Base-by-base conservation (phyloP, 30 jellyfish, hydroid and myxozoan genomes). In the Aurelia sp. region DNA sequence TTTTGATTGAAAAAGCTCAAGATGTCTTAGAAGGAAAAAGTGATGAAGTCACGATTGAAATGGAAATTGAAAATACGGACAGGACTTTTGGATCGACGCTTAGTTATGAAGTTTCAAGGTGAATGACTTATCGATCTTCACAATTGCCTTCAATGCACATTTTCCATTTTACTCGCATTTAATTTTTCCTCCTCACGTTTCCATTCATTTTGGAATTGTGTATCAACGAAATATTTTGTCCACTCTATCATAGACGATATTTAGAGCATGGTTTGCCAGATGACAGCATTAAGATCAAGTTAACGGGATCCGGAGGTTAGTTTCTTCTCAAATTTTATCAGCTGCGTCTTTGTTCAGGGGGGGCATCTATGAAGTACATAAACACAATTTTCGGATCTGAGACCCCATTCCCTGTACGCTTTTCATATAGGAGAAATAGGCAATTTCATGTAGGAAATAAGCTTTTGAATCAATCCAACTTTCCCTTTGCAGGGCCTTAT, bases 91-190 rank as follows among this genome's bases (percentile, higher is more conserved):
- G 89, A 3, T 40, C 97, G 9, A 90, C 94, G 3, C 96, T 90
- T 69, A 90, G 97, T 85, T 76, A 90, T 47, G 88, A 83, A 67
- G 60, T 90, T 58, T 82, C 97, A 66, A 74, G 96, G 97, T 90
- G 59, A 0, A 40, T 67, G 16, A 67, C 6, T 11, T 13, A 27
- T 67, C 23, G 18, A 67, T n/a, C 1, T 5, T 67, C 23, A 67
- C 78, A 20, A 8, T 13, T 67, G 58, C 58, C 16, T 59, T 18
- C 0, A 7, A 18, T 59, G 33, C 12, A 5, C 69, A 8, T 59
- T 59, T 53, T 18, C 33, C 11, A 59, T 13, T 59, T 1, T 59
- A 12, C 35, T 6, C 3, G 13, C 13, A 11, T 59, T 59, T 3
- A 7, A 7, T 59, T 59, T 59, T 13, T 13, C 13, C 69, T 6